A percentile compares a stretch with the other conserved stretches of the same genome.
These are phyloP conservation scores for Helostoma temminkii DNA, from an alignment of 2,797 vertebrate genomes.

Conservation along the genomic window DNA sequence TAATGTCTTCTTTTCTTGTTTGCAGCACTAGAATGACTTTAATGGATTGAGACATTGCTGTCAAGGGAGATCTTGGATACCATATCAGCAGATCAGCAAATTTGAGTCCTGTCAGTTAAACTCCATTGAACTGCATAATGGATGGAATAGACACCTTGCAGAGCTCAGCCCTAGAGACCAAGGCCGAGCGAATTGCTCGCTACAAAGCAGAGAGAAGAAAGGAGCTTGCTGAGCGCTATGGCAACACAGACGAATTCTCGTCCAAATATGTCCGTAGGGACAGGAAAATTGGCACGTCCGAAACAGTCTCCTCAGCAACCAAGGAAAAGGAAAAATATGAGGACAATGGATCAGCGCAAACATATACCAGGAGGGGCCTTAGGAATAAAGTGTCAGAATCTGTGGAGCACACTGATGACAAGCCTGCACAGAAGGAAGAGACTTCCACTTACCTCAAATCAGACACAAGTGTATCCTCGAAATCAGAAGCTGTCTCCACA, in stretches of 20 bases:
- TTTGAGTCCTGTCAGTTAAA: constrained; percentile 22
- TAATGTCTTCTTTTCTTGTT: constrained; percentile 63
- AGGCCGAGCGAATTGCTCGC: constrained; percentile 87
- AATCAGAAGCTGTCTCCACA: constrained; percentile 35
- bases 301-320: constrained; percentile 40
- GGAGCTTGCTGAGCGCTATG: constrained; percentile 85
- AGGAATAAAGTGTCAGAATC: constrained; percentile 53
- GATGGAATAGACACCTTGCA: constrained; percentile 82
- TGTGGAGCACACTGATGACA: constrained; percentile 33
- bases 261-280: constrained; percentile 81
- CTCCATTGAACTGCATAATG: constrained; percentile 56
- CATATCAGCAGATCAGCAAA: constrained; percentile 19
- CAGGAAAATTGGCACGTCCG: constrained; percentile 62
- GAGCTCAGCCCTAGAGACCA: constrained; percentile 81
- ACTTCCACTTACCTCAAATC: constrained; percentile 8
- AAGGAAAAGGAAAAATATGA: constrained; percentile 61
- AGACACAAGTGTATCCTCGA: constrained; percentile 22
- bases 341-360: constrained; percentile 56
- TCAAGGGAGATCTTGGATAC: constrained; percentile 34
- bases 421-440: constrained; percentile 36
- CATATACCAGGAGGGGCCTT: constrained; percentile 46
- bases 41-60: constrained; percentile 63
- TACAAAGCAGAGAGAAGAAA: constrained; percentile 87
- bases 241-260: constrained; percentile 80
- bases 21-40: constrained; percentile 63